Conservation (phyloP, 2,113 vertebrate genomes). For the Pogona vitticeps region DNA sequence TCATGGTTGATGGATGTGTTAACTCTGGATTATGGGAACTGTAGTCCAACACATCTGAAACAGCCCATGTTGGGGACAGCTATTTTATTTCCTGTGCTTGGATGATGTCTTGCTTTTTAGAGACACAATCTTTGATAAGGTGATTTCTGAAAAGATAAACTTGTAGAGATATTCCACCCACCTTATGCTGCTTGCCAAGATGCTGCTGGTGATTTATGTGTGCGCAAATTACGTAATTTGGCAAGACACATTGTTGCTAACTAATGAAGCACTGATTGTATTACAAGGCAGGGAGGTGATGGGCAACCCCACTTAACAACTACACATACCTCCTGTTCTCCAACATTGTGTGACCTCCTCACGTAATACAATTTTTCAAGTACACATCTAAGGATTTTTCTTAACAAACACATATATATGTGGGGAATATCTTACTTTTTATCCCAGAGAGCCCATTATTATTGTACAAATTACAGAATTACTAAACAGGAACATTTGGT, state of each 20-base stretch:
- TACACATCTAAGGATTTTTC: background rate
- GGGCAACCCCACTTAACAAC: background rate
- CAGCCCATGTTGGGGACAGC: background rate
- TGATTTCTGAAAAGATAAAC: background rate
- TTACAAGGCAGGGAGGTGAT: background rate
- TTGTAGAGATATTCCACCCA: background rate
- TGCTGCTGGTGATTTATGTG: too few species aligned
- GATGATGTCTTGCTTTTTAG: background rate
- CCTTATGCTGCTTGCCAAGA: too few species aligned
- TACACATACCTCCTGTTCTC: background rate
- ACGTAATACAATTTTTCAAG: background rate
- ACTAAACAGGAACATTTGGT: background rate
- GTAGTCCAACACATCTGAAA: background rate
- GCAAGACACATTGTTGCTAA: too few species aligned
- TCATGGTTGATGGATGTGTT: background rate
- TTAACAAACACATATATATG: background rate
- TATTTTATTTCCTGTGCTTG: background rate
- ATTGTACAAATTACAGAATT: background rate
- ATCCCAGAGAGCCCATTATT: background rate
- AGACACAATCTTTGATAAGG: background rate
- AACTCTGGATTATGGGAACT: background rate
- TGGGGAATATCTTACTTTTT: background rate
- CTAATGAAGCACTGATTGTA: too few species aligned
- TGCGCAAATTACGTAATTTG: too few species aligned
- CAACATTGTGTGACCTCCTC: background rate